phyloP scores from a whole-genome alignment of 2,888 invertebrate species.

The Marronus borbonicus region DNA sequence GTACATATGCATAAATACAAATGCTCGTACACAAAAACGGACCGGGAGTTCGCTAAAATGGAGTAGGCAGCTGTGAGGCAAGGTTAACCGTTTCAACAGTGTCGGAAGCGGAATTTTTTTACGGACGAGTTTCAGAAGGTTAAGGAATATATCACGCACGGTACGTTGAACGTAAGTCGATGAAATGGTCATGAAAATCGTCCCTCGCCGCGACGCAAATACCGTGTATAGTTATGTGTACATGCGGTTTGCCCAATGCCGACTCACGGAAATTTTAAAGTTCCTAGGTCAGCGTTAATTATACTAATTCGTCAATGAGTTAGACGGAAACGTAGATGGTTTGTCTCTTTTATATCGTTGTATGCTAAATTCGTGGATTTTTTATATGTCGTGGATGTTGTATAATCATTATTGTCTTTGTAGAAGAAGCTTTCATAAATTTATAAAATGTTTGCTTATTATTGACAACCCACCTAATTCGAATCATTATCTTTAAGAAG shows the following conservation, averaged over 20 bases:
- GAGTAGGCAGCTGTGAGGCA: conserved; percentile 21
- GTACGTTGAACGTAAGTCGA: conserved; percentile 1
- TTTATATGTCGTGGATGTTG: too few species aligned
- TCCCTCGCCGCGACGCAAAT: background rate
- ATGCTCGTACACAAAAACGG: conserved; percentile 2
- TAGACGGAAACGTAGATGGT: background rate
- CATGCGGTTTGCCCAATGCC: conserved; percentile 14
- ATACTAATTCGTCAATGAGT: conserved; percentile 24
- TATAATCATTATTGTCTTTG: too few species aligned
- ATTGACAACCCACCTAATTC: too few species aligned
- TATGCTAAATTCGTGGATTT: too few species aligned
- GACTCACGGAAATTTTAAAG: conserved; percentile 34
- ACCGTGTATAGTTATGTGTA: background rate
- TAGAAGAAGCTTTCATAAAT: too few species aligned
- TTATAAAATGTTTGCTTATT: too few species aligned
- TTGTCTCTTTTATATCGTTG: background rate
- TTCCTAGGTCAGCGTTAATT: conserved; percentile 41
- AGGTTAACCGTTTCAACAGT: conserved; percentile 38
- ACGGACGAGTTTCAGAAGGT: conserved; percentile 35
- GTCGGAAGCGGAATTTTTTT: conserved; percentile 41
- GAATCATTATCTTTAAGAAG: too few species aligned
- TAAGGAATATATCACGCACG: conserved; percentile 31
- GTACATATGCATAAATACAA: too few species aligned
- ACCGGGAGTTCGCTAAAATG: conserved; percentile 18
- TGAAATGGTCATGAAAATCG: conserved; percentile 6